Evolutionary conservation across 2,113 vertebrate genomes (phyloP).

Genomic region (Psittacula cyanocephala): DNA sequence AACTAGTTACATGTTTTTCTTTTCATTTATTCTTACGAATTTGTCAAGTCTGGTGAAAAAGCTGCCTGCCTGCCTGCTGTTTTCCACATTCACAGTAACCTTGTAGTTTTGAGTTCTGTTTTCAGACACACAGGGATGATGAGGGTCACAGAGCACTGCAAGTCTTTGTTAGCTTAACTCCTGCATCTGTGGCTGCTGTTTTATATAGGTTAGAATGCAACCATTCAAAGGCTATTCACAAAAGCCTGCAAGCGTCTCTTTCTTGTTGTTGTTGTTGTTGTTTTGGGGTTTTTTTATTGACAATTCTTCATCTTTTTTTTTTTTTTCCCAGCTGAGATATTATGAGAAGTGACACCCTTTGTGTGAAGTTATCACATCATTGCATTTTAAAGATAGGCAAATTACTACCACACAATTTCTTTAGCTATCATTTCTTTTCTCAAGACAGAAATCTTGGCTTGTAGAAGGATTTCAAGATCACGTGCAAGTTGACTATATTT

Average conservation of each 20-base stretch:
- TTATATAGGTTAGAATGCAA: not conserved
- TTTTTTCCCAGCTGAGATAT: not conserved
- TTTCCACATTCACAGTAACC: not conserved
- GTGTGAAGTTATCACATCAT: not conserved
- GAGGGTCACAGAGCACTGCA: not conserved
- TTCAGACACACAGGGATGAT: constrained; percentile 1
- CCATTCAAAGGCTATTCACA: not conserved
- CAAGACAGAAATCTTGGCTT: not conserved
- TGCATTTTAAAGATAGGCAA: not conserved
- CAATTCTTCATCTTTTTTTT: not conserved
- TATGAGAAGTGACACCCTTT: constrained; percentile 5
- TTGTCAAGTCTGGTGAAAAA: not conserved
- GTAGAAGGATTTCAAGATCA: not conserved
- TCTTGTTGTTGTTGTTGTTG: too few species aligned
- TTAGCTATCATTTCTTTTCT: not conserved
- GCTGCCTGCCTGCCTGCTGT: not conserved
- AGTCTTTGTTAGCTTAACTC: constrained; percentile 9
- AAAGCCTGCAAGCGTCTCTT: not conserved
- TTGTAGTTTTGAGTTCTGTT: not conserved
- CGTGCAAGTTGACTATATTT: not conserved
- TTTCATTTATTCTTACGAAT: not conserved
- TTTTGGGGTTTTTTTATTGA: not conserved
- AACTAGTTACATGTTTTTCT: not conserved
- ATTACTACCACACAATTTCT: not conserved
- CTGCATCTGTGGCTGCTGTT: not conserved